Percentiles rank a stretch among this genome's conserved stretches.
Evolutionary conservation across 2,888 invertebrate species (phyloP).

Genomic region (Scaptomyza parva): DNA sequence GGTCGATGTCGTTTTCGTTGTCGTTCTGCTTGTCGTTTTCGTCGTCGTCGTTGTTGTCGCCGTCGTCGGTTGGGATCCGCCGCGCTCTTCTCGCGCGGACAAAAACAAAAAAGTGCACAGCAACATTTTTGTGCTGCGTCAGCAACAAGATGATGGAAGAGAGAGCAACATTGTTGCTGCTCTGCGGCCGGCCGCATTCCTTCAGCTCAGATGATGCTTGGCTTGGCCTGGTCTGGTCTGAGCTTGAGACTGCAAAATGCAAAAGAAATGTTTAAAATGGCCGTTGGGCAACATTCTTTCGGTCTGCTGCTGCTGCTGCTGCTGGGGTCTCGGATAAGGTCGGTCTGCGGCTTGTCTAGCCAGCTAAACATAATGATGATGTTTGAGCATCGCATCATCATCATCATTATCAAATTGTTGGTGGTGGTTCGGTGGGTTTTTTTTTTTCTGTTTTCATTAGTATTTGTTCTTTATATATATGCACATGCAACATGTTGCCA

Average conservation of each 20-base stretch:
- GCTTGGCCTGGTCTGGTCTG: background rate
- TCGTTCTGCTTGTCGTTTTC: too few relatives aligned
- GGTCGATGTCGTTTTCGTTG: conserved; percentile 10
- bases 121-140: conserved; percentile 48
- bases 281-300: conserved; percentile 51
- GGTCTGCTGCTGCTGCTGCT: background rate
- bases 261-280: conserved; percentile 33
- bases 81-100: background rate
- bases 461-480: background rate
- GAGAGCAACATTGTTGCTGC: conserved; percentile 35
- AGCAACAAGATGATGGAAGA: conserved; percentile 35
- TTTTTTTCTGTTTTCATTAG: too few relatives aligned
- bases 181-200: conserved; percentile 32
- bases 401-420: conserved; percentile 2
- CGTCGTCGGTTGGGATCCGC: background rate
- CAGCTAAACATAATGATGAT: conserved; percentile 45
- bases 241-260: conserved; percentile 2
- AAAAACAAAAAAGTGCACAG: conserved; percentile 19
- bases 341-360: conserved; percentile 72
- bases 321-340: conserved; percentile 38
- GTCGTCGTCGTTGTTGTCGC: background rate
- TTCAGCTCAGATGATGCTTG: conserved; percentile 23
- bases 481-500: conserved; percentile 56
- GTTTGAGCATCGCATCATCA: conserved; percentile 4
- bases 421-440: conserved; percentile 26